Percentiles rank a stretch among this genome's conserved stretches.
Evolutionary conservation across 2,888 invertebrate species (phyloP).

Genomic region (Andrena minutula): DNA sequence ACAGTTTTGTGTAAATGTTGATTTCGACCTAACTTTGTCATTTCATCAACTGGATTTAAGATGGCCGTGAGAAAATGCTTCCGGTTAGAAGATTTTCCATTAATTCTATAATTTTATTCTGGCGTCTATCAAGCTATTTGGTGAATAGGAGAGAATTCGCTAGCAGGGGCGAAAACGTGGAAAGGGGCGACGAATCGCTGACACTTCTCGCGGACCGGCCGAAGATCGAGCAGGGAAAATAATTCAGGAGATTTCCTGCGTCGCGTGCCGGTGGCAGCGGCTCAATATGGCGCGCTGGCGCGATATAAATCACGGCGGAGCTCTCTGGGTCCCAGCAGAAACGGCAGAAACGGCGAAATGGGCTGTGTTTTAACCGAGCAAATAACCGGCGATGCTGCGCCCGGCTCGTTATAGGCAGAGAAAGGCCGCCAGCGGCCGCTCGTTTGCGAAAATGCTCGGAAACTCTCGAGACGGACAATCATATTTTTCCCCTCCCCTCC

Average conservation of each 20-base stretch:
- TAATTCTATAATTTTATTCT: neutral
- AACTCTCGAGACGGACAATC: slow-evolving; percentile 57
- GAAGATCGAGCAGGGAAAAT: slow-evolving; percentile 24
- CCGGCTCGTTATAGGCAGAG: slow-evolving; percentile 42
- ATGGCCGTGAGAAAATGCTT: neutral
- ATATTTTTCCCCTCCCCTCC: slow-evolving; percentile 6
- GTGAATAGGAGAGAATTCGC: neutral
- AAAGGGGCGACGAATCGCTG: slow-evolving; percentile 3
- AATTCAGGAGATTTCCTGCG: slow-evolving; percentile 53
- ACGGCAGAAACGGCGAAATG: slow-evolving; percentile 33
- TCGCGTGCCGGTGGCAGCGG: slow-evolving; percentile 48
- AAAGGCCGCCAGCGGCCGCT: slow-evolving; percentile 40
- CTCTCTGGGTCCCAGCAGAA: slow-evolving; percentile 17
- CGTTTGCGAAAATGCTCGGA: slow-evolving; percentile 62
- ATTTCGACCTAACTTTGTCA: neutral
- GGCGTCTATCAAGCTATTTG: neutral
- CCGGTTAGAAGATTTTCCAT: neutral
- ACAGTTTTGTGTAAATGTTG: neutral
- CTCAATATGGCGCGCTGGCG: slow-evolving; percentile 59
- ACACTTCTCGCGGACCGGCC: neutral
- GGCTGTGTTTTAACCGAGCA: slow-evolving; percentile 56
- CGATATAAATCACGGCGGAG: slow-evolving; percentile 68
- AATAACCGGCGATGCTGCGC: slow-evolving; percentile 56
- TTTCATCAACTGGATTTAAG: neutral
- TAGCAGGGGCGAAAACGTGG: neutral